Evolutionary conservation across 2,113 vertebrate species (phyloP).

Genomic region (Nesospiza acunhae): DNA sequence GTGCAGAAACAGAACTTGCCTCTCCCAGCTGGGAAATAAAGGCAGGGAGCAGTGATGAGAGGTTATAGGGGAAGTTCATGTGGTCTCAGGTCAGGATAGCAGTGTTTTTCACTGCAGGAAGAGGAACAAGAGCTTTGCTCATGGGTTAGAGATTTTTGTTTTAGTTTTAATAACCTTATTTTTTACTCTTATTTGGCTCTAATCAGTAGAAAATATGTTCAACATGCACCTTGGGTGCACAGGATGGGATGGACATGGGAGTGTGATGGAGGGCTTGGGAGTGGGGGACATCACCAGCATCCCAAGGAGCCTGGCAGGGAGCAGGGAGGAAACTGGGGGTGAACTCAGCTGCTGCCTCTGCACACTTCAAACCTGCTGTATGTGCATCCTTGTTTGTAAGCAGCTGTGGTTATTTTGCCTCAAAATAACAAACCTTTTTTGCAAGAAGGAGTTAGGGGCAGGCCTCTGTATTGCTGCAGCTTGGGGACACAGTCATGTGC

Average conservation of each 20-base stretch:
- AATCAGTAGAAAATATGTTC: neutral
- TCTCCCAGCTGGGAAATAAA: neutral
- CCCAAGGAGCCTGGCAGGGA: neutral
- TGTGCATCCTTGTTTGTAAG: neutral
- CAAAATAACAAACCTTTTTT: neutral
- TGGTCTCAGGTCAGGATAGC: neutral
- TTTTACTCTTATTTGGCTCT: neutral
- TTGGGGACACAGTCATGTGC: neutral
- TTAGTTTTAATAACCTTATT: neutral
- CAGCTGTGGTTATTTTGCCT: neutral
- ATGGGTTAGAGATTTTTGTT: neutral
- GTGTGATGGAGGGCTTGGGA: neutral
- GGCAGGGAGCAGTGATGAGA: neutral
- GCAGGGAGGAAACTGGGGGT: neutral
- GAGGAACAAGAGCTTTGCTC: neutral
- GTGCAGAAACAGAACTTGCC: neutral
- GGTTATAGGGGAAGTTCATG: neutral
- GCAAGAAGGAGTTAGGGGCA: neutral
- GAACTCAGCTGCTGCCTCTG: neutral
- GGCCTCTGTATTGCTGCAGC: neutral
- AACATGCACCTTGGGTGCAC: accelerated
- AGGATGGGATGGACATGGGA: neutral
- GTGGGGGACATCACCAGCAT: neutral
- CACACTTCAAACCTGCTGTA: accelerated
- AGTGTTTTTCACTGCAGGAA: neutral